Evolutionary conservation across 2,888 invertebrate species (phyloP).

Genomic region (Diloba caeruleocephala): DNA sequence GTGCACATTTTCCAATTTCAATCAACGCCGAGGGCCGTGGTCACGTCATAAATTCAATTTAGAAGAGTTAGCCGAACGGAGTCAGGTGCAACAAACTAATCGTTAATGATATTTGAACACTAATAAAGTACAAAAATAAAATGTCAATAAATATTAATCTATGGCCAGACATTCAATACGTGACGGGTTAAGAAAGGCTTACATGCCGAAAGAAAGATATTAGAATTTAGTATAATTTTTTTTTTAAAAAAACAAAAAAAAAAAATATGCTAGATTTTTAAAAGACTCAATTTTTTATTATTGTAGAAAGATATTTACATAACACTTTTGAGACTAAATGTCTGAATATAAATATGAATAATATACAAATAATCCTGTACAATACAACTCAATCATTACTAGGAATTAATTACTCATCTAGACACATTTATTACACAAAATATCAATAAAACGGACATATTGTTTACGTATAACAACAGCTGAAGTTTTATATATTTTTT

Average conservation of each 20-base stretch:
- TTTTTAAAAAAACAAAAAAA: not conserved
- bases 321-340: too few relatives aligned
- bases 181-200: constrained; percentile 58
- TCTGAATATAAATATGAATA: too few relatives aligned
- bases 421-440: constrained; percentile 26
- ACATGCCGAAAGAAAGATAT: constrained; percentile 58
- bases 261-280: too few relatives aligned
- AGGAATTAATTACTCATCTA: too few relatives aligned
- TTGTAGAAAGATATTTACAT: too few relatives aligned
- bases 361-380: too few relatives aligned
- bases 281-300: too few relatives aligned
- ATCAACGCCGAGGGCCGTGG: constrained; percentile 67
- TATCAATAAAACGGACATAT: constrained; percentile 37
- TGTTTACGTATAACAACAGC: constrained; percentile 27
- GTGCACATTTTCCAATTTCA: constrained; percentile 70
- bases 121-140: constrained; percentile 84
- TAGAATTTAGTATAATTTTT: too few relatives aligned
- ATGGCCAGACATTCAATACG: constrained; percentile 77
- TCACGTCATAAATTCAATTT: constrained; percentile 58
- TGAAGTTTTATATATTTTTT: constrained; percentile 29
- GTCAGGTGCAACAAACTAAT: constrained; percentile 78
- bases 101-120: constrained; percentile 85
- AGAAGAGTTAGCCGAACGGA: constrained; percentile 51
- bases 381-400: too few relatives aligned
- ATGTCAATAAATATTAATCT: constrained; percentile 84